Evolutionary conservation across 2,797 vertebrate species (phyloP), one percentile per base, ranked within the genome.

Genomic region (Orientallactaga sibirica): DNA sequence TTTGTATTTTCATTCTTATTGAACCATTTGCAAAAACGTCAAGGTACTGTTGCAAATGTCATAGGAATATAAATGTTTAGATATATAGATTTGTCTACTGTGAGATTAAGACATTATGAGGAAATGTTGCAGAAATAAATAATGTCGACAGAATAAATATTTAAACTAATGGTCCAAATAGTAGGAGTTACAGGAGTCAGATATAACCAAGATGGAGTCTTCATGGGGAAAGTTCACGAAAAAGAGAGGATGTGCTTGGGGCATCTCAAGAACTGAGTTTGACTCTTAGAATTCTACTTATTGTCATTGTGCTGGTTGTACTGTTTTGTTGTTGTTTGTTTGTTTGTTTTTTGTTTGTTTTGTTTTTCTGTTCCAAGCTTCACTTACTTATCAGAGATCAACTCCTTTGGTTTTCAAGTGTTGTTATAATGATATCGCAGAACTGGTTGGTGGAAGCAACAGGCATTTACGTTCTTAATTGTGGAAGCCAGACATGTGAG

Each of bases 61-160:
- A 7, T 68, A 64, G 1, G 14, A 3, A 37, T 29, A 19, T 11
- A 61, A 58, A 48, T 20, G 81, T 70, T 91, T 79, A 87, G 67
- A 84, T 7, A 71, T 58, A 10, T 0, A 80, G n/a, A 41, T 16
- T 93, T 62, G 4, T 3, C 20, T 75, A 33, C 3, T 70, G 20
- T 58, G 29, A 68, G 5, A 11, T 86, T 80, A 91, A 94, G 85
- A 70, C 55, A 66, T 19, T 68, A 20, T 76, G 70, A 95, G 7
- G n/a, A 52, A 93, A 77, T 55, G 20, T 81, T 80, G 41, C 19
- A 70, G 81, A 94, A 86, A 62, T 75, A 75, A 74, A 81, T 14
- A 37, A 0, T 24, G 19, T 20, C 25, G 24, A 4, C 3, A 25
- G 27, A 3, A 74, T 74, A 83, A 80, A 71, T 16, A 62, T 80